A percentile compares a stretch with the other conserved stretches of the same genome.
phyloP scores from a whole-genome alignment of 1,140 invertebrate genomes.

The Sycophaga agraensis region DNA sequence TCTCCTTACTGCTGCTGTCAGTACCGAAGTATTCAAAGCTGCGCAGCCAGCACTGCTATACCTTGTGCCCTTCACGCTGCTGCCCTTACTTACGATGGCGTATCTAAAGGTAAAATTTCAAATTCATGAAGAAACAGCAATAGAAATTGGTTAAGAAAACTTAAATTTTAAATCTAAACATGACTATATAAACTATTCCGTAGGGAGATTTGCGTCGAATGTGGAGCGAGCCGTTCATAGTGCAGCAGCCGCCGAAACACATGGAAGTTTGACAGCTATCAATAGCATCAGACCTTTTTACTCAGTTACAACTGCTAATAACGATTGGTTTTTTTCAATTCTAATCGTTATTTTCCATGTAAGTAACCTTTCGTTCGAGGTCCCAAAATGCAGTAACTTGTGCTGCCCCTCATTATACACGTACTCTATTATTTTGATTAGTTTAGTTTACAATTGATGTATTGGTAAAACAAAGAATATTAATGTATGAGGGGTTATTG shows the following conservation, averaged over 20 bases:
- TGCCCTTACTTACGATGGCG: conserved; percentile 95
- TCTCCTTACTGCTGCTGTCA: conserved; percentile 92
- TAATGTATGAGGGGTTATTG: neutral
- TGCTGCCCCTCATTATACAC: neutral
- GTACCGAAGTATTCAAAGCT: conserved; percentile 96
- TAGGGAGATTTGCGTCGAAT: conserved; percentile 93
- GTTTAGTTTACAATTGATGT: conserved; percentile 8
- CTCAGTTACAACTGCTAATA: conserved; percentile 1
- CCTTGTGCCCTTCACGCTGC: conserved; percentile 94
- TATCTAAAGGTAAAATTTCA: conserved; percentile 93
- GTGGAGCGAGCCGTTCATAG: conserved; percentile 97
- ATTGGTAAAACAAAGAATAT: neutral
- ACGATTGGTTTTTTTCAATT: neutral
- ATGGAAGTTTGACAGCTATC: conserved; percentile 68
- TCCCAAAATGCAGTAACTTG: neutral
- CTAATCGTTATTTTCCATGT: conserved; percentile 33
- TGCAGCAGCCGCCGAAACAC: conserved; percentile 73
- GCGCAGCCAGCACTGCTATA: conserved; percentile 96
- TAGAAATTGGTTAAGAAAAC: too few relatives aligned
- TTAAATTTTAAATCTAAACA: too few relatives aligned
- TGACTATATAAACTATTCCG: too few relatives aligned
- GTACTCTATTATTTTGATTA: neutral
- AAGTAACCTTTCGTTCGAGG: conserved; percentile 35
- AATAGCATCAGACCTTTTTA: conserved; percentile 22
- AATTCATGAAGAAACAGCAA: too few relatives aligned